Evolutionary conservation across 1,140 invertebrate species (phyloP).

Genomic region (Rhopalosiphum maidis): DNA sequence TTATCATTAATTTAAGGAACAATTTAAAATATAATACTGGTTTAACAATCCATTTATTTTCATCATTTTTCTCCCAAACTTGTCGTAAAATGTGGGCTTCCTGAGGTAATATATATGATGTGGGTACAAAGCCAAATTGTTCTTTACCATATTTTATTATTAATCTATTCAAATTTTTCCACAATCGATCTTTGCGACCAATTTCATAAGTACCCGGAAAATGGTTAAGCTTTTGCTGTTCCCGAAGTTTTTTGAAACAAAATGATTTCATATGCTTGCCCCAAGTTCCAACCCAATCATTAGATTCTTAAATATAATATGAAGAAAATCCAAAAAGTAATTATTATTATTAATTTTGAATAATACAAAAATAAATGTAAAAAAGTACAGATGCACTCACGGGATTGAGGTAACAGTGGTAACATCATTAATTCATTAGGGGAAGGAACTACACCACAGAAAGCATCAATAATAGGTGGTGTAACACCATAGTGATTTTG

Average conservation of each 20-base stretch:
- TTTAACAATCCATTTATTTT: slow-evolving; percentile 82
- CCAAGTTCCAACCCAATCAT: slow-evolving; percentile 80
- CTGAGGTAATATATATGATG: slow-evolving; percentile 89
- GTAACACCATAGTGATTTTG: slow-evolving; percentile 33
- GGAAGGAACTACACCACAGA: background rate
- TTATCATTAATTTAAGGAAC: background rate
- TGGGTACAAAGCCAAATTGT: slow-evolving; percentile 88
- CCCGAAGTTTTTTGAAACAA: slow-evolving; percentile 78
- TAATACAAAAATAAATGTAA: background rate
- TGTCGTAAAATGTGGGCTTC: slow-evolving; percentile 83
- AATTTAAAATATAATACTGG: slow-evolving; percentile 66
- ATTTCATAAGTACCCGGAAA: slow-evolving; percentile 97
- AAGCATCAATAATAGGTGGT: slow-evolving; percentile 25
- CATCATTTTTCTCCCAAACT: slow-evolving; percentile 78
- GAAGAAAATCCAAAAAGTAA: background rate
- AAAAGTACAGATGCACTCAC: background rate
- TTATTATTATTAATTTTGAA: background rate
- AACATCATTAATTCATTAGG: background rate
- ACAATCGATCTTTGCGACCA: slow-evolving; percentile 93
- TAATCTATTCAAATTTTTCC: slow-evolving; percentile 84
- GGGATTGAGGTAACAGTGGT: background rate
- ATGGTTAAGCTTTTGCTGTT: slow-evolving; percentile 95
- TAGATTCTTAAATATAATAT: slow-evolving; percentile 66
- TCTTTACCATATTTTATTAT: slow-evolving; percentile 75
- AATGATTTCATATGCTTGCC: slow-evolving; percentile 82